Percentiles rank a stretch among this genome's conserved stretches.
These are phyloP conservation scores for Macroglossus sobrinus DNA, from an alignment of 2,113 vertebrate genomes.

Conservation along the genomic window DNA sequence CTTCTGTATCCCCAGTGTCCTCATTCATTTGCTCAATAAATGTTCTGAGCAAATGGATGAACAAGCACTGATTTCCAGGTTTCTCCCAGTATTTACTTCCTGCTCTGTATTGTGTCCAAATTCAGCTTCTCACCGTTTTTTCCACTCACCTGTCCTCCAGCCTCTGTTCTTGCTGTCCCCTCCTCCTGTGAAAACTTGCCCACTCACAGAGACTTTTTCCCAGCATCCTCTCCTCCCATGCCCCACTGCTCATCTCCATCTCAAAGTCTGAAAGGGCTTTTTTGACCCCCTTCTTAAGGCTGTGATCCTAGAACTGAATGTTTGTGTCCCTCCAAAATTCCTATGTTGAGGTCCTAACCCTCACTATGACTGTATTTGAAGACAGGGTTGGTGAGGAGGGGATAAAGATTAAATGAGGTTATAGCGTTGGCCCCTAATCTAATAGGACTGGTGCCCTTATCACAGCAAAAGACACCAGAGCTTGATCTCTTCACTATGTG, in stretches of 20 bases:
- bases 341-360: not conserved
- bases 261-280: not conserved
- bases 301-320: not conserved
- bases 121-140: not conserved
- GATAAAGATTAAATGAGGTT: not conserved
- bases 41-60: not conserved
- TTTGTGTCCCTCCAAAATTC: not conserved
- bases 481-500: not conserved
- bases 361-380: not conserved
- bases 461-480: not conserved
- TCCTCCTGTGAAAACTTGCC: not conserved
- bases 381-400: not conserved
- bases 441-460: not conserved
- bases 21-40: not conserved
- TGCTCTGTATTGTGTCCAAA: not conserved
- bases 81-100: not conserved
- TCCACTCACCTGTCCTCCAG: not conserved
- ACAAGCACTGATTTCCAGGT: not conserved
- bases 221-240: not conserved
- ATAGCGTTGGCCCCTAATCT: not conserved
- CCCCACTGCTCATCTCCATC: not conserved
- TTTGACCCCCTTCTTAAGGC: not conserved
- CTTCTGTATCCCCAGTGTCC: not conserved
- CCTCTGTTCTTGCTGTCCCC: not conserved
- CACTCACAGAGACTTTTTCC: not conserved